Evolutionary conservation across 2,888 invertebrate species (phyloP), one percentile per base, ranked within the genome.

Genomic region (Merodon equestris): DNA sequence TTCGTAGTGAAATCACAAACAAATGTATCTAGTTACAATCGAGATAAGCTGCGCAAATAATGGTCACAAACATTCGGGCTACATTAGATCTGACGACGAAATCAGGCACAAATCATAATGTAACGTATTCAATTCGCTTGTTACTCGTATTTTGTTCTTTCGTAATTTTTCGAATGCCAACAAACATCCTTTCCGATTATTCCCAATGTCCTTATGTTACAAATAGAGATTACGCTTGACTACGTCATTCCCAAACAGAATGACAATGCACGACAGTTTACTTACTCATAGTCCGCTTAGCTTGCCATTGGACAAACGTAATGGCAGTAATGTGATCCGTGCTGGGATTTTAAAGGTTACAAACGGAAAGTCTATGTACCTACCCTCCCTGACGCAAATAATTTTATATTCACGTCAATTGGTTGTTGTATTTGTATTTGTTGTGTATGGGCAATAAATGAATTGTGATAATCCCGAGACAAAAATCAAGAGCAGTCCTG

Each of bases 1-100:
- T 57, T 53, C 27, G 7, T 27, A 27, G 27, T 67, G 34, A 73
- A 9, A 63, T 70, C 60, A 50, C 74, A 77, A 82, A 82, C 82
- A 83, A 84, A 85, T 84, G 85, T 88, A 88, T 88, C 87, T 85
- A 84, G 85, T 88, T 88, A 87, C 88, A 86, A 88, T 88, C 88
- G 61, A 84, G 88, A 88, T 88, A 88, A 88, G 87, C 88, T 86
- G 85, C 73, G 84, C 87, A 87, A 87, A 88, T 87, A 88, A 83
- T 79, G 73, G 63, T 45, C 45, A 53, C 58, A 73, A 72, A 73
- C 63, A 73, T 67, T 67, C 72, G 73, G 67, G 57, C 57, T 63
- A 64, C 61, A 54, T 48, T 54, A 58, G 60, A 74, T 27, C 79
- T 71, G 71, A 73, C 54, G 73, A 72, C 56, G 61, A 63, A 67